A percentile compares a stretch with the other conserved stretches of the same genome.
phyloP scores from a whole-genome alignment of 1,140 invertebrate species.

The Acromyrmex charruanus region DNA sequence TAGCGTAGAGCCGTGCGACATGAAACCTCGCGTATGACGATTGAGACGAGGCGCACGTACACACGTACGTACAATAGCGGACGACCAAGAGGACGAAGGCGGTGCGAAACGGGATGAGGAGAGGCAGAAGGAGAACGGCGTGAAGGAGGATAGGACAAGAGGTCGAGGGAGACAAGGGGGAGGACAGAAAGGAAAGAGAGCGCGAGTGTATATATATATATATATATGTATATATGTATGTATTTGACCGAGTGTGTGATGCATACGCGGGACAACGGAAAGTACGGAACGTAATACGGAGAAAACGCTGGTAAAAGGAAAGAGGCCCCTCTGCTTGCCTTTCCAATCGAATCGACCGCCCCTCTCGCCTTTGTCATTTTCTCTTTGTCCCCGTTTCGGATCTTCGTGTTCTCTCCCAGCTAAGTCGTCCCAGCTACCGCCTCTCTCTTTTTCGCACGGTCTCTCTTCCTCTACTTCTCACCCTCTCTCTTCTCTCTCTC shows the following conservation, averaged over 20 bases:
- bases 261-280: conserved; percentile 77
- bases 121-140: conserved; percentile 39
- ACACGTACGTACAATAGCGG: conserved; percentile 41
- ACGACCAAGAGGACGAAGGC: conserved; percentile 44
- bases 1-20: conserved; percentile 75
- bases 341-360: conserved; percentile 83
- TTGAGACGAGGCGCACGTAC: conserved; percentile 75
- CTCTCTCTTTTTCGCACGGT: conserved; percentile 60
- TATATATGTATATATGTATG: neutral
- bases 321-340: conserved; percentile 81
- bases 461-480: conserved; percentile 32
- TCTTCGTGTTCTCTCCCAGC: conserved; percentile 68
- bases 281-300: conserved; percentile 81
- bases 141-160: conserved; percentile 45
- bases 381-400: conserved; percentile 82
- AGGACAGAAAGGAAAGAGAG: conserved; percentile 71
- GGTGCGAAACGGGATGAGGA: conserved; percentile 50
- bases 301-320: conserved; percentile 84
- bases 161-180: conserved; percentile 63
- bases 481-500: conserved; percentile 39
- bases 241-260: neutral
- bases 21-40: conserved; percentile 79
- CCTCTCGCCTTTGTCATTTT: conserved; percentile 83
- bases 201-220: conserved; percentile 11
- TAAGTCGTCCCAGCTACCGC: conserved; percentile 41